These are phyloP conservation scores for Ormia ochracea DNA, from an alignment of 2,888 invertebrate species.

Conservation along the genomic window DNA sequence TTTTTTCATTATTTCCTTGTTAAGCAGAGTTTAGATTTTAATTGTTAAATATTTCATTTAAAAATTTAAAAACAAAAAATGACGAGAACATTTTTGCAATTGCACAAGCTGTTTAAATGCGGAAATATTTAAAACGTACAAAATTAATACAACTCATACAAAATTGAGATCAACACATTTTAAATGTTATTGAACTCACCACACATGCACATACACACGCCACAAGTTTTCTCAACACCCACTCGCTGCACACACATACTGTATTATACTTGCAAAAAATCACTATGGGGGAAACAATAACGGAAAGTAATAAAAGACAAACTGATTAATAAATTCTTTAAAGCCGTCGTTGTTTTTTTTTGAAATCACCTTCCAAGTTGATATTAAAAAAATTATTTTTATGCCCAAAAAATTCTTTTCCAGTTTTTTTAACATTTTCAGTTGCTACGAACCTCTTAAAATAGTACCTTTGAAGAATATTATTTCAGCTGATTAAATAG, in stretches of 20 bases:
- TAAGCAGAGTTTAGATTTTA: slow-evolving; percentile 49
- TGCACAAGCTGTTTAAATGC: slow-evolving; percentile 57
- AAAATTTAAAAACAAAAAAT: not conserved
- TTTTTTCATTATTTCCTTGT: slow-evolving; percentile 34
- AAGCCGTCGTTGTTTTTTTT: not conserved
- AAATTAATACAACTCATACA: slow-evolving; percentile 25
- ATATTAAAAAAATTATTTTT: too few relatives aligned
- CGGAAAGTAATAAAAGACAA: too few relatives aligned
- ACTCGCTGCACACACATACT: not conserved
- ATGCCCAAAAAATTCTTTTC: too few relatives aligned
- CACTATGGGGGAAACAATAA: not conserved
- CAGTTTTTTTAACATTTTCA: too few relatives aligned
- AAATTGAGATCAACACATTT: slow-evolving; percentile 50
- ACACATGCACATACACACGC: not conserved
- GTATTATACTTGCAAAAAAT: not conserved
- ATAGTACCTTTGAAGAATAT: too few relatives aligned
- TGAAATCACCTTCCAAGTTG: too few relatives aligned
- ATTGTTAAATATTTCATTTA: slow-evolving; percentile 48
- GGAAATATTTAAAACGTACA: slow-evolving; percentile 32
- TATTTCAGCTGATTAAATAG: too few relatives aligned
- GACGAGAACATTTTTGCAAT: slow-evolving; percentile 15
- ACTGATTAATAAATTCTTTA: not conserved
- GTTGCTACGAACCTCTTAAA: too few relatives aligned
- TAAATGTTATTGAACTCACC: slow-evolving; percentile 50
- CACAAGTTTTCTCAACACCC: not conserved